These are phyloP conservation scores for Catocala nupta DNA, from an alignment of 2,888 invertebrate species.

Conservation along the genomic window DNA sequence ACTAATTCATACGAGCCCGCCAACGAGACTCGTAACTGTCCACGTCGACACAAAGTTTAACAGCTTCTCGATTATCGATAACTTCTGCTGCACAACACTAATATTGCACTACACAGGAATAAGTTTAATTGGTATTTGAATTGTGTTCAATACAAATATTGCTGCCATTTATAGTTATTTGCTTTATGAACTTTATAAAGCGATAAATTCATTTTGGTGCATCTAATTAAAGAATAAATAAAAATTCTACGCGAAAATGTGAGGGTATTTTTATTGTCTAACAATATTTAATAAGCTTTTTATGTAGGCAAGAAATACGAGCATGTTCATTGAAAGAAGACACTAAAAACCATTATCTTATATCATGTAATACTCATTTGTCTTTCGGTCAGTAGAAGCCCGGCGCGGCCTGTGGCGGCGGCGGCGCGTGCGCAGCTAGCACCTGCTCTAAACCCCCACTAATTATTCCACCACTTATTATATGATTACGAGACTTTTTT, in stretches of 20 bases:
- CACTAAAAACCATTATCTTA: conserved; percentile 46
- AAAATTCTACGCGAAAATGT: background rate
- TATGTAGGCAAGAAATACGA: conserved; percentile 34
- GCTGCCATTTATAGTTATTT: conserved; percentile 8
- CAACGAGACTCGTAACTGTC: conserved; percentile 77
- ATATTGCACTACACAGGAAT: conserved; percentile 45
- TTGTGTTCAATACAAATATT: conserved; percentile 10
- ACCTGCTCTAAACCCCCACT: conserved; percentile 83
- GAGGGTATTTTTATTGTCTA: conserved; percentile 29
- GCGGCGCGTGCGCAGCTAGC: conserved; percentile 55
- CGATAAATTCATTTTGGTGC: background rate
- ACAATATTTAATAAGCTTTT: conserved; percentile 42
- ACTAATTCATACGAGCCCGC: conserved; percentile 84
- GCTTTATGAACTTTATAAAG: background rate
- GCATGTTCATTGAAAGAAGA: conserved; percentile 29
- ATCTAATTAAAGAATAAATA: background rate
- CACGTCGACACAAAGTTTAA: conserved; percentile 74
- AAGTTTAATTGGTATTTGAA: conserved; percentile 26
- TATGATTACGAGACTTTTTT: conserved; percentile 87
- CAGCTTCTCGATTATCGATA: conserved; percentile 77
- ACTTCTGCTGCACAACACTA: conserved; percentile 62
- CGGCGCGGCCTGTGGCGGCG: conserved; percentile 55
- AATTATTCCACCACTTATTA: conserved; percentile 87
- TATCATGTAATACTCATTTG: conserved; percentile 62
- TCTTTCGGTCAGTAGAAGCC: conserved; percentile 55